These are phyloP conservation scores for Schrankia costaestrigalis DNA, from an alignment of 2,888 invertebrate genomes.

Conservation along the genomic window DNA sequence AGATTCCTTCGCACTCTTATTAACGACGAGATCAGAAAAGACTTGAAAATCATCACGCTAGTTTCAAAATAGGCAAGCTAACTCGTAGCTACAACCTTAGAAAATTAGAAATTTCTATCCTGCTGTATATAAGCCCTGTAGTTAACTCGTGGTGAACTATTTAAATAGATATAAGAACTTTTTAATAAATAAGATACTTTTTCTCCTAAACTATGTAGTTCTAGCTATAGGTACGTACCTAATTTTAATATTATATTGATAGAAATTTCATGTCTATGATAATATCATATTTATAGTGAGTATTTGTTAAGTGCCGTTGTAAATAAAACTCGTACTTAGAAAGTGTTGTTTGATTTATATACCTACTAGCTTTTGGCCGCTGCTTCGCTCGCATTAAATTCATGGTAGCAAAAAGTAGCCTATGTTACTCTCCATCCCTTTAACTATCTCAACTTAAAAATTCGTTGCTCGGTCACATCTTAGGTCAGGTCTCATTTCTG, in stretches of 20 bases:
- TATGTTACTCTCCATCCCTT: too few species aligned
- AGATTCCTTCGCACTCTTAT: background rate
- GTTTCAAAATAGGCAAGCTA: too few species aligned
- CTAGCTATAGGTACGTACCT: constrained; percentile 14
- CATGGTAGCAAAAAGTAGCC: background rate
- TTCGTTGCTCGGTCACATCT: too few species aligned
- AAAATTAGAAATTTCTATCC: background rate
- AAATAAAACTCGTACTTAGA: constrained; percentile 68
- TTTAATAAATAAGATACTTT: too few species aligned
- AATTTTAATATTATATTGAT: constrained; percentile 12
- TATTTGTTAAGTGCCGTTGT: constrained; percentile 34
- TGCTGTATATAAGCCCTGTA: constrained; percentile 24
- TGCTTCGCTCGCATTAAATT: background rate
- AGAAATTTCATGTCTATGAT: constrained; percentile 19
- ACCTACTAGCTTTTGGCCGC: background rate
- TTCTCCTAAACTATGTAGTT: too few species aligned
- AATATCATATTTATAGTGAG: constrained; percentile 17
- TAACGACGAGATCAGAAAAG: background rate
- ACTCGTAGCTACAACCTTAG: too few species aligned
- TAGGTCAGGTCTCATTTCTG: too few species aligned
- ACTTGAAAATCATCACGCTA: too few species aligned
- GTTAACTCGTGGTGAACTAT: constrained; percentile 12
- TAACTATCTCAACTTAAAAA: too few species aligned
- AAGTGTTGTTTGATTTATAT: constrained; percentile 24
- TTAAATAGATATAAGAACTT: constrained; percentile 8